Base-by-base conservation (phyloP, 2,797 vertebrate species). In the Ambastaia sidthimunki region DNA sequence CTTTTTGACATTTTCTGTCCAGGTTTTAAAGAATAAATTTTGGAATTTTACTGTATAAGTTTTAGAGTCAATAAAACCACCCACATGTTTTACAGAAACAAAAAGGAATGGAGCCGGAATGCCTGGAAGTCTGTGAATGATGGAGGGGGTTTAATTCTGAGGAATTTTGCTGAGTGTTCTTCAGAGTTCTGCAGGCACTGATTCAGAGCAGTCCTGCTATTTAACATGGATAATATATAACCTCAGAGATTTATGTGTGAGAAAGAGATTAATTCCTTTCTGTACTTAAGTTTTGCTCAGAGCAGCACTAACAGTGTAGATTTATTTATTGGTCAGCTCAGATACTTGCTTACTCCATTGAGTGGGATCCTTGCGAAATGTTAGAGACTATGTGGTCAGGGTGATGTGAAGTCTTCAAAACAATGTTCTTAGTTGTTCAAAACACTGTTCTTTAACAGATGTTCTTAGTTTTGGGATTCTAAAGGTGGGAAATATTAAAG, bases 291-390 rank as follows among this genome's bases (percentile, higher is more conserved):
- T 19, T 44, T 57, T 23, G 48, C 55, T 31, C 63, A 76, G 66
- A 59, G 54, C 54, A 44, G 37, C 65, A 78, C 25, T 34, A 62
- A 78, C 47, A 21, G 37, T 12, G 6, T n/a, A n/a, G 9, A 71
- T 70, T 18, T 50, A 62, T 78, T 71, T 34, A 62, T n/a, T 37
- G 44, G 44, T 15, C 44, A 52, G 67, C 28, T 34, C 67, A 62
- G 28, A 78, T 50, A 70, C 55, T 48, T 41, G 16, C 7, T 19
- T 18, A 57, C 18, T 77, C 11, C 18, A 48, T 69, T 25, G 21
- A 59, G 23, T 60, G 57, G 9, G 25, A 11, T 28, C 65, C 57
- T 23, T 59, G 7, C 47, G 65, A 23, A 70, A 78, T 13, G 67
- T 70, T 41, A 77, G 25, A 76, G 44, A 13, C 31, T 55, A 48